Conservation (phyloP, 2,888 invertebrate species). For the Panopea generosa region DNA sequence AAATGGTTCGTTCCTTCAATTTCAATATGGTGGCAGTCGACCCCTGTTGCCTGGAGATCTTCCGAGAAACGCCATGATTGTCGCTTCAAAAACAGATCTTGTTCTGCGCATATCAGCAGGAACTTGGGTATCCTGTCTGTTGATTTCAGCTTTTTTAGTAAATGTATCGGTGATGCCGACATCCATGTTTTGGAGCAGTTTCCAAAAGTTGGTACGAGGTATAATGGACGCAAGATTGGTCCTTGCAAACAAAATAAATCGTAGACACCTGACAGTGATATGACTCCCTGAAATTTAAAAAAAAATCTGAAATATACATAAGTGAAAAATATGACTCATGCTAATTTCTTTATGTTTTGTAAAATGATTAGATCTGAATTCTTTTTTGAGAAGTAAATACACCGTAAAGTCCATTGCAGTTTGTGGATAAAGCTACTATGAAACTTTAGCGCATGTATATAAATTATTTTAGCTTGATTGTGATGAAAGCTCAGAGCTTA, state of each 20-base stretch:
- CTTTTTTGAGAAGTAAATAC: too few relatives aligned
- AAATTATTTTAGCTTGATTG: too few relatives aligned
- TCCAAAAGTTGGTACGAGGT: conserved; percentile 72
- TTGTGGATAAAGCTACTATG: too few relatives aligned
- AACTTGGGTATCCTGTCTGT: conserved; percentile 54
- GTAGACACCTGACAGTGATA: conserved; percentile 71
- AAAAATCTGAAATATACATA: too few relatives aligned
- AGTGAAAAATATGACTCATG: too few relatives aligned
- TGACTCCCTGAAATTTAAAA: conserved; percentile 69
- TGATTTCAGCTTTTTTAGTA: conserved; percentile 27
- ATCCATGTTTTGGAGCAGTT: conserved; percentile 47
- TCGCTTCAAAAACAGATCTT: conserved; percentile 62
- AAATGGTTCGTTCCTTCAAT: conserved; percentile 67
- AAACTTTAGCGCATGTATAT: too few relatives aligned
- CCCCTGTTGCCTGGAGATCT: conserved; percentile 40
- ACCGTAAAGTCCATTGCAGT: too few relatives aligned
- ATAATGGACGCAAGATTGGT: conserved; percentile 45
- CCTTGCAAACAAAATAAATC: conserved; percentile 39
- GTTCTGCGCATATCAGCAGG: conserved; percentile 66
- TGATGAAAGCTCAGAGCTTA: too few relatives aligned
- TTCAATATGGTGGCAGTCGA: conserved; percentile 52
- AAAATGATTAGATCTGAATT: too few relatives aligned
- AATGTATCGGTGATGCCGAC: conserved; percentile 54
- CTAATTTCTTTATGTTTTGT: too few relatives aligned
- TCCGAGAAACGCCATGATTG: conserved; percentile 59